Percentiles rank a stretch among this genome's conserved stretches.
phyloP scores from a whole-genome alignment of 2,797 vertebrate genomes.

The Mormyrops boulengeri region DNA sequence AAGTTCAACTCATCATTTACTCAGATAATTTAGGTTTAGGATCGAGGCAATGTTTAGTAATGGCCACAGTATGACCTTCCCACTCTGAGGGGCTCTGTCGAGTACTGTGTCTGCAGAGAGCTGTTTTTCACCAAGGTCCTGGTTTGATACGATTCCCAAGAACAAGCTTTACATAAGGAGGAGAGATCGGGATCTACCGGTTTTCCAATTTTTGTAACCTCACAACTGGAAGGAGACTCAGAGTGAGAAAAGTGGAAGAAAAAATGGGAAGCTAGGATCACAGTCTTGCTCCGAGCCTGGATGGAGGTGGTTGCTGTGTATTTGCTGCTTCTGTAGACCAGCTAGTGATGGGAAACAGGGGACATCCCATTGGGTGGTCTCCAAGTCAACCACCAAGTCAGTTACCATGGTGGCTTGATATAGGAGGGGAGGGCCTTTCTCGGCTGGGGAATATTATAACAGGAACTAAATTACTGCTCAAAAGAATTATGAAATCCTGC shows the following conservation, averaged over 20 bases:
- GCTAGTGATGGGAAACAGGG: background rate
- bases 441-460: background rate
- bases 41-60: background rate
- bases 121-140: background rate
- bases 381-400: background rate
- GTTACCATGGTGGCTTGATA: background rate
- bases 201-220: background rate
- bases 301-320: background rate
- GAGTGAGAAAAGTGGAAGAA: background rate
- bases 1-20: background rate
- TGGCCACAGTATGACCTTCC: background rate
- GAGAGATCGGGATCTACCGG: background rate
- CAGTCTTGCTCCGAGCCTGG: background rate
- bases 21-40: background rate
- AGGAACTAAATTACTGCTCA: background rate
- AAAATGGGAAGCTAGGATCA: background rate
- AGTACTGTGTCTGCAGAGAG: background rate
- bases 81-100: background rate
- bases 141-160: background rate
- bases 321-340: background rate
- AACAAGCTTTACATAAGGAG: background rate
- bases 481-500: background rate
- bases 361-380: background rate
- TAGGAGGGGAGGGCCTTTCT: background rate
- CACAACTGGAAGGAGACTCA: background rate